Conservation (phyloP, 2,888 invertebrate species). For the Oasisia sp. region DNA sequence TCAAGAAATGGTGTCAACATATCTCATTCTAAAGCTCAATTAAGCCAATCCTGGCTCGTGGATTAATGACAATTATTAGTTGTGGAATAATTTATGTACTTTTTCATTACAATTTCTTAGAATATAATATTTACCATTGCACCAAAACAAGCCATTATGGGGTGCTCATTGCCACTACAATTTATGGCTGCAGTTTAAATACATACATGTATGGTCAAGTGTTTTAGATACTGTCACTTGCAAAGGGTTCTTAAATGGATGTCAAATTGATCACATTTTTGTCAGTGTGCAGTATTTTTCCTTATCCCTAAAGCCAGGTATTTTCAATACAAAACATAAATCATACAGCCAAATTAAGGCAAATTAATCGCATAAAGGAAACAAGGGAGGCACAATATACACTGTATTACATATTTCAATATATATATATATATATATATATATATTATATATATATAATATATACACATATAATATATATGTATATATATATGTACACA, state of each 20-base stretch:
- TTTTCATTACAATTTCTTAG: neutral
- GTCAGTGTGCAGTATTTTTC: neutral
- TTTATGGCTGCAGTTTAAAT: neutral
- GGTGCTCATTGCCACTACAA: neutral
- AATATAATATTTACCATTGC: neutral
- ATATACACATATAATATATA: too few relatives aligned
- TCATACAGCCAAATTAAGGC: too few relatives aligned
- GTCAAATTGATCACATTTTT: neutral
- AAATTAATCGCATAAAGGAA: too few relatives aligned
- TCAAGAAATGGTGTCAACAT: neutral
- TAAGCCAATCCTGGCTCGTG: neutral
- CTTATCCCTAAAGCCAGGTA: too few relatives aligned
- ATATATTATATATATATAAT: too few relatives aligned
- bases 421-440: too few relatives aligned
- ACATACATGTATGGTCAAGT: neutral
- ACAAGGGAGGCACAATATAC: too few relatives aligned
- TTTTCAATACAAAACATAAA: too few relatives aligned
- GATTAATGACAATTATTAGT: neutral
- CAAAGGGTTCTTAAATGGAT: neutral
- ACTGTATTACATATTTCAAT: too few relatives aligned
- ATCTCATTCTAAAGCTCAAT: neutral
- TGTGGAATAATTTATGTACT: neutral
- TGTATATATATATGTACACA: too few relatives aligned
- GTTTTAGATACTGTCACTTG: neutral
- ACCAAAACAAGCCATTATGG: neutral